A percentile compares a stretch with the other conserved stretches of the same genome.
These are phyloP conservation scores for Protobothrops mucrosquamatus DNA, from an alignment of 2,113 vertebrate genomes.

Conservation along the genomic window DNA sequence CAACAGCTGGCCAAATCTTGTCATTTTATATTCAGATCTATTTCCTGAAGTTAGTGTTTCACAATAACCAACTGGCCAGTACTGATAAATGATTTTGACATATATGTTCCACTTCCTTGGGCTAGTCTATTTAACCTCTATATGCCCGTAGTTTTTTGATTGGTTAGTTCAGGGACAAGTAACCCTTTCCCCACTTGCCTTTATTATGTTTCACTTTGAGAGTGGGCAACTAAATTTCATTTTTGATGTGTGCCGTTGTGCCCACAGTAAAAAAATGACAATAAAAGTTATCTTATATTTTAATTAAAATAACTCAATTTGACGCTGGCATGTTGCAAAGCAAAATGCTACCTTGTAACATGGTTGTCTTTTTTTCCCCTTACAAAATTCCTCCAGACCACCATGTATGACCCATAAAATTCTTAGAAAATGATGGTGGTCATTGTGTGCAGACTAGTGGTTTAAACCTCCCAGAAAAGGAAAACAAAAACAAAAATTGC, in stretches of 20 bases:
- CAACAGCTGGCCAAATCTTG: not conserved
- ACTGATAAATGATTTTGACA: not conserved
- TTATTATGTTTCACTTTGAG: not conserved
- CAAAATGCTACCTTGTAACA: not conserved
- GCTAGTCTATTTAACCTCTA: not conserved
- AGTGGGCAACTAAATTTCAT: no score
- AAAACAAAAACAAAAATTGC: not conserved
- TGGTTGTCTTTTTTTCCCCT: not conserved
- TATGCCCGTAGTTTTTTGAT: not conserved
- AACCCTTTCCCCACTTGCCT: not conserved
- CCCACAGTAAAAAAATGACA: no score
- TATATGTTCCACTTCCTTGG: not conserved
- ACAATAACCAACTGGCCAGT: not conserved
- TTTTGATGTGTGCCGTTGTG: no score
- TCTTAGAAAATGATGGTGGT: not conserved
- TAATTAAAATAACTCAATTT: not conserved
- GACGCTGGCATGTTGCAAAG: not conserved
- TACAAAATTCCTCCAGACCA: not conserved
- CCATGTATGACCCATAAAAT: not conserved
- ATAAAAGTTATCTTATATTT: not conserved
- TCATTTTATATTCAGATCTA: not conserved
- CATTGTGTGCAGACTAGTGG: not conserved
- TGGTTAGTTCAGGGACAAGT: not conserved
- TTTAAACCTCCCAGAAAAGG: not conserved
- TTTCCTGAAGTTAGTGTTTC: not conserved